Conservation (phyloP, 2,888 invertebrate genomes). For the Macrosiphum euphorbiae region DNA sequence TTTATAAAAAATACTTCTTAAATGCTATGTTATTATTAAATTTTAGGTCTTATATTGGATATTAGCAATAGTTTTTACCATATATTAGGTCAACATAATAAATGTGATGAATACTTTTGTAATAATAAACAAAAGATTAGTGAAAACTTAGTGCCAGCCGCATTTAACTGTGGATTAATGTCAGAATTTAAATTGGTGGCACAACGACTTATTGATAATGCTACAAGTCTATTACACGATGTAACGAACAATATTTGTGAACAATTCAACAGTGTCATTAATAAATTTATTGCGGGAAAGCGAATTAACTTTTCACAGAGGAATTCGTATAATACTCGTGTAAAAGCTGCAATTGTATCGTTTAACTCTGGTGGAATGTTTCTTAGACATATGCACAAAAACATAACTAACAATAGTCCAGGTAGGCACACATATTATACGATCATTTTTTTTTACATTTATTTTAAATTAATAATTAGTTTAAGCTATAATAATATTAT, state of each 20-base stretch:
- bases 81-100: too few species aligned
- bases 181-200: too few species aligned
- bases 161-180: too few species aligned
- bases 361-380: constrained; percentile 19
- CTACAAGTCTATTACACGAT: too few species aligned
- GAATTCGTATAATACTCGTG: constrained; percentile 40
- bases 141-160: too few species aligned
- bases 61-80: too few species aligned
- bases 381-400: neutral
- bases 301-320: constrained; percentile 39
- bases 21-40: neutral
- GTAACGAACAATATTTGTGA: too few species aligned
- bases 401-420: constrained; percentile 30
- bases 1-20: neutral
- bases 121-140: too few species aligned
- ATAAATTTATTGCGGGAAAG: constrained; percentile 13
- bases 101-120: too few species aligned
- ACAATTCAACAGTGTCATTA: neutral
- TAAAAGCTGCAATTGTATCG: constrained; percentile 50
- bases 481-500: neutral
- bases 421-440: constrained; percentile 2
- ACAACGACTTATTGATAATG: too few species aligned
- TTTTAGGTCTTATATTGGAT: constrained; percentile 49
- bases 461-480: neutral
- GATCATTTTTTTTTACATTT: neutral